Percentiles rank a stretch among this genome's conserved stretches.
These are phyloP conservation scores for Phyllotreta cruciferae DNA, from an alignment of 2,888 invertebrate genomes.

Conservation along the genomic window DNA sequence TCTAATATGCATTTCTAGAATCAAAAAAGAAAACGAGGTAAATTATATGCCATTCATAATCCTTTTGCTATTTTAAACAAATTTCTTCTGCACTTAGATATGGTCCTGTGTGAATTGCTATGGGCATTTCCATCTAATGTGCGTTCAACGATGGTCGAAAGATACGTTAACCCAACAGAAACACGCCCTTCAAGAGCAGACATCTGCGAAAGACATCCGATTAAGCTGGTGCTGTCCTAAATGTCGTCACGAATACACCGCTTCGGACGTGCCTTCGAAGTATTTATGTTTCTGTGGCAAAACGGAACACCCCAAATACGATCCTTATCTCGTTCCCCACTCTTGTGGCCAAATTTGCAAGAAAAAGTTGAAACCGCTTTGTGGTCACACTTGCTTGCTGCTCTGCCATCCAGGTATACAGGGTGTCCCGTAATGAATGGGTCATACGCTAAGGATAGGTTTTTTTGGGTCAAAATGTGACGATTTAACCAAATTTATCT, in stretches of 20 bases:
- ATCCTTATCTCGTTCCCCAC: constrained; percentile 89
- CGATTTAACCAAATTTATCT: no score
- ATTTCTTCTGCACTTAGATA: constrained; percentile 62
- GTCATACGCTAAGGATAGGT: no score
- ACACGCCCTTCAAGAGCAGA: constrained; percentile 63
- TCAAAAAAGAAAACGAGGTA: constrained; percentile 79
- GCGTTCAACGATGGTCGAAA: constrained; percentile 91
- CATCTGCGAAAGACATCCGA: constrained; percentile 59
- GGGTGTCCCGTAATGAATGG: no score
- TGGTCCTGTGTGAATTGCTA: constrained; percentile 89
- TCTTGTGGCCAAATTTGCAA: constrained; percentile 90
- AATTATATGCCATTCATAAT: constrained; percentile 3
- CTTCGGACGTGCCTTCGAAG: constrained; percentile 70
- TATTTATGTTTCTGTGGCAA: constrained; percentile 90
- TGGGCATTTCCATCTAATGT: constrained; percentile 84
- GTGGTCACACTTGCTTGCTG: constrained; percentile 86
- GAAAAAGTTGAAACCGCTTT: constrained; percentile 74
- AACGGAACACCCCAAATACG: constrained; percentile 75
- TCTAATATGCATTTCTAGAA: constrained; percentile 87
- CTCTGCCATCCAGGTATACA: constrained; percentile 91
- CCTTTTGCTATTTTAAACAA: constrained; percentile 2
- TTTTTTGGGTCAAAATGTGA: no score
- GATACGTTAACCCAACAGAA: constrained; percentile 81
- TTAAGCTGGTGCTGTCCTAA: constrained; percentile 82
- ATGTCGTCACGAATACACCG: constrained; percentile 80